Conservation (phyloP, 2,797 vertebrate genomes). For the Percopsis omiscomaycus region DNA sequence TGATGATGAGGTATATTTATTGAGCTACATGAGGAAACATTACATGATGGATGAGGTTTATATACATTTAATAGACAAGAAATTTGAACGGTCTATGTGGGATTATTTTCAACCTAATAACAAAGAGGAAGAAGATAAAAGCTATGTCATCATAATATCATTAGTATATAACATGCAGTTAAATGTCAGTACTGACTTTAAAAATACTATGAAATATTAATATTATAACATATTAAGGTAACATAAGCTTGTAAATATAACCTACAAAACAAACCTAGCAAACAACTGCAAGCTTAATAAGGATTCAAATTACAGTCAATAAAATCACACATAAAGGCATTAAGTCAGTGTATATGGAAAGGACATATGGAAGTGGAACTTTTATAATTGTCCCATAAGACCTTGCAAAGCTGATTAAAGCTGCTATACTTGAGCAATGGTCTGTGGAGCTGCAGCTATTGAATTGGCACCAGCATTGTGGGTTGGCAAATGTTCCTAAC, state of each 20-base stretch:
- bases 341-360: too few relatives aligned
- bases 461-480: too few relatives aligned
- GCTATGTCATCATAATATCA: background rate
- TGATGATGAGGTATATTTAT: constrained; percentile 15
- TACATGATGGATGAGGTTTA: constrained; percentile 39
- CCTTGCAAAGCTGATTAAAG: constrained; percentile 59
- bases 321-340: too few relatives aligned
- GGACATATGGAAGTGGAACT: background rate
- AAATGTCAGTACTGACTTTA: too few relatives aligned
- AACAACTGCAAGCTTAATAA: too few relatives aligned
- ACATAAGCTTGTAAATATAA: too few relatives aligned
- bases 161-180: background rate
- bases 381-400: constrained; percentile 7
- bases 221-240: too few relatives aligned
- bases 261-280: too few relatives aligned
- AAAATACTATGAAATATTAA: too few relatives aligned
- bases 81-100: constrained; percentile 14
- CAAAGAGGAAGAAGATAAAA: constrained; percentile 6
- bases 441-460: constrained; percentile 36
- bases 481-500: constrained; percentile 37
- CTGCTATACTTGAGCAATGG: constrained; percentile 52
- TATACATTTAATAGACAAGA: constrained; percentile 16
- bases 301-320: too few relatives aligned
- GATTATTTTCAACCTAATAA: constrained; percentile 29
- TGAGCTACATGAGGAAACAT: background rate